phyloP scores from a whole-genome alignment of 2,113 vertebrate species.

The Heterochromis multidens region DNA sequence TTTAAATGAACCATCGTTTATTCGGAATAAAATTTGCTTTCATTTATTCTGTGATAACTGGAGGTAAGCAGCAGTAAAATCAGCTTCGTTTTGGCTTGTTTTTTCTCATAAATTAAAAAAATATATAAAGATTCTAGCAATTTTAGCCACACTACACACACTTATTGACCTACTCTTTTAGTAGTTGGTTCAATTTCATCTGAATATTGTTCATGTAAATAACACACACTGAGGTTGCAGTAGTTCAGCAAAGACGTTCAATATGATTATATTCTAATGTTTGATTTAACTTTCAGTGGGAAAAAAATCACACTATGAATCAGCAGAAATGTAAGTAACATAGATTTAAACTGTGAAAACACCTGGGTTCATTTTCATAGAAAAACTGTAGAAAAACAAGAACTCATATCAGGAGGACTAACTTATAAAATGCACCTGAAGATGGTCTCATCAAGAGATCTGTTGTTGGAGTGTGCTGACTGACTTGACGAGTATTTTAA shows the following conservation, averaged over 20 bases:
- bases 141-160: neutral
- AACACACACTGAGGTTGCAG: neutral
- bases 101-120: conserved; percentile 6
- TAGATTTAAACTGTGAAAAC: neutral
- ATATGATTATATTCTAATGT: neutral
- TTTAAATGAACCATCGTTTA: neutral
- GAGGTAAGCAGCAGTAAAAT: conserved; percentile 1
- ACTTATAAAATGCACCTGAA: conserved; percentile 48
- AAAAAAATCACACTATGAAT: neutral
- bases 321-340: neutral
- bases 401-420: conserved; percentile 20
- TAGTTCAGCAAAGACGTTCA: neutral
- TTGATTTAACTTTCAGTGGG: neutral
- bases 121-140: conserved; percentile 2
- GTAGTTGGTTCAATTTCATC: neutral
- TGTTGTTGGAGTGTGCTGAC: conserved; percentile 18
- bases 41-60: neutral
- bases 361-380: conserved; percentile 23
- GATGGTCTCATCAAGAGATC: conserved; percentile 31
- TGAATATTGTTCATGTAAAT: neutral
- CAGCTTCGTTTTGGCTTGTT: conserved; percentile 5
- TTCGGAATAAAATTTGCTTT: neutral
- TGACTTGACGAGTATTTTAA: conserved; percentile 1
- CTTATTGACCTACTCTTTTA: neutral
- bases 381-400: conserved; percentile 66